These are phyloP conservation scores for Oryzias dopingdopingensis DNA, from an alignment of 2,797 vertebrate species.

Conservation along the genomic window DNA sequence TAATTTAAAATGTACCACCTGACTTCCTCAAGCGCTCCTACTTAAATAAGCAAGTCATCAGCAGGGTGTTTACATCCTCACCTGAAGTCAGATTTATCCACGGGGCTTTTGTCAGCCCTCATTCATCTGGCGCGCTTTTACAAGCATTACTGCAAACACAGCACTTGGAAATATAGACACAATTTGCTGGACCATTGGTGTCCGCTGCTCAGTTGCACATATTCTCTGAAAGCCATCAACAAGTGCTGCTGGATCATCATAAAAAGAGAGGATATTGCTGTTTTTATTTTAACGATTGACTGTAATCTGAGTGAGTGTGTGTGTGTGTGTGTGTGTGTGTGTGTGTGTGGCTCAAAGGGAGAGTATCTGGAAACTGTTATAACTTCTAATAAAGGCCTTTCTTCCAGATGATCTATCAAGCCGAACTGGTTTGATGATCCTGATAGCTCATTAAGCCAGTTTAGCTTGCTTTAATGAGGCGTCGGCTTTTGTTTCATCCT, in stretches of 20 bases:
- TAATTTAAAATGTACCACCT: constrained; percentile 62
- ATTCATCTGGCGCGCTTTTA: constrained; percentile 47
- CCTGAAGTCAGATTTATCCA: constrained; percentile 23
- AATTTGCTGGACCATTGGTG: not conserved
- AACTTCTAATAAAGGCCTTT: constrained; percentile 3
- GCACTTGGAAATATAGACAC: not conserved
- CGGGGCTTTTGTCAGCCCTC: constrained; percentile 44
- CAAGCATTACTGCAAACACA: constrained; percentile 26
- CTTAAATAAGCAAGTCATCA: constrained; percentile 18
- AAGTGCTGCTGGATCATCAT: constrained; percentile 8
- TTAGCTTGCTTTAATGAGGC: constrained; percentile 36
- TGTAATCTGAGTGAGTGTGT: not conserved
- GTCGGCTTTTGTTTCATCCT: constrained; percentile 38
- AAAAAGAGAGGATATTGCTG: not conserved
- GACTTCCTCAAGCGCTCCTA: constrained; percentile 34
- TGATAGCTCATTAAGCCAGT: constrained; percentile 30
- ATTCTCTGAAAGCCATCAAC: not conserved
- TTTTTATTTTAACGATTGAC: not conserved
- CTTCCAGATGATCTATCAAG: constrained; percentile 9
- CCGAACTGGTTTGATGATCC: constrained; percentile 30
- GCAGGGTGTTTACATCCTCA: constrained; percentile 20
- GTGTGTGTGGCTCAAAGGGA: not conserved
- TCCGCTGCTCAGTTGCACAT: not conserved
- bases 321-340: not conserved
- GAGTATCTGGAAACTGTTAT: not conserved